Conservation (phyloP, 2,797 vertebrate species). For the Psittacula derbiana region DNA sequence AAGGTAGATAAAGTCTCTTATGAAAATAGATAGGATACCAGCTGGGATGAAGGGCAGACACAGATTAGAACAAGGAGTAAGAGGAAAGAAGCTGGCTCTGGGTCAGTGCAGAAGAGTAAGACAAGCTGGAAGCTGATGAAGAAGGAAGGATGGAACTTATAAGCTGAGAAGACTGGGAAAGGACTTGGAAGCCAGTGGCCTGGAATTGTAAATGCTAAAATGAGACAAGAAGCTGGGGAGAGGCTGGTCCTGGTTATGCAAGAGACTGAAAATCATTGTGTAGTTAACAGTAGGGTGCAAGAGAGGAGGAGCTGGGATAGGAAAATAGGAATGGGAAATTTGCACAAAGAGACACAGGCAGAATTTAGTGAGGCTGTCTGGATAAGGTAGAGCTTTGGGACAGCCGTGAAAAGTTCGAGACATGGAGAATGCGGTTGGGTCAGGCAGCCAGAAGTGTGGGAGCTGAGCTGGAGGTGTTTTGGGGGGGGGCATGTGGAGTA, state of each 20-base stretch:
- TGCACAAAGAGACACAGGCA: not conserved
- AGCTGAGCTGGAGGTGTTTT: slow-evolving; percentile 21
- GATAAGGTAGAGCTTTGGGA: slow-evolving; percentile 6
- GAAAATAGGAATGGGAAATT: not conserved
- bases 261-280: slow-evolving; percentile 5
- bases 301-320: not conserved
- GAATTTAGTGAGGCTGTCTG: not conserved
- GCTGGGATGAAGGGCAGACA: not conserved
- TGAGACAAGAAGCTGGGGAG: not conserved
- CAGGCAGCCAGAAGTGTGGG: slow-evolving; percentile 14
- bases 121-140: not conserved
- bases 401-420: not conserved
- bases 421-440: not conserved
- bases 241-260: slow-evolving; percentile 10
- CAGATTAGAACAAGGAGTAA: not conserved
- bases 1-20: slow-evolving; percentile 4
- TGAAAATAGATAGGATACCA: not conserved
- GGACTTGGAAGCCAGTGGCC: not conserved
- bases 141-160: not conserved
- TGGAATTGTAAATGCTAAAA: slow-evolving; percentile 8
- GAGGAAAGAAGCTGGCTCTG: not conserved
- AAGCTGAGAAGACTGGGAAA: slow-evolving; percentile 28
- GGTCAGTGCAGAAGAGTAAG: not conserved
- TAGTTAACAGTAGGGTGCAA: not conserved
- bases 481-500: not conserved